phyloP scores from a whole-genome alignment of 2,797 vertebrate species.

The Sebastes trivittatus region DNA sequence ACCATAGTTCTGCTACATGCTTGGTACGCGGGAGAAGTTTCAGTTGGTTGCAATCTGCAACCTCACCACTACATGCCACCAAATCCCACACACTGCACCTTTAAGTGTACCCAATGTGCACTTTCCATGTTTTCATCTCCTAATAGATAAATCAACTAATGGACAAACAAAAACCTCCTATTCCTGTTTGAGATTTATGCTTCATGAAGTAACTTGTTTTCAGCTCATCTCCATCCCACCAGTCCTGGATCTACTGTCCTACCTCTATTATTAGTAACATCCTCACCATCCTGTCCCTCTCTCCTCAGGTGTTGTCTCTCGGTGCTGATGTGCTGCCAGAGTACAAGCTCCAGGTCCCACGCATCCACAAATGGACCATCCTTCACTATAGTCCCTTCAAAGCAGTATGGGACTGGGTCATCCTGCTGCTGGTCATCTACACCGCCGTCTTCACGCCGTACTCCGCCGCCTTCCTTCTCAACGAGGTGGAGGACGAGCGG shows the following conservation, averaged over 20 bases:
- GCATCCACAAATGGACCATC: slow-evolving; percentile 97
- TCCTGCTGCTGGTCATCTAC: slow-evolving; percentile 98
- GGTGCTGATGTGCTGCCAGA: slow-evolving; percentile 96
- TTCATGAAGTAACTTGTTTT: background rate
- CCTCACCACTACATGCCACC: too few relatives aligned
- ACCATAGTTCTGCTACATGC: too few relatives aligned
- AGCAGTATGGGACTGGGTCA: slow-evolving; percentile 99
- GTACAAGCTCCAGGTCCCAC: slow-evolving; percentile 96
- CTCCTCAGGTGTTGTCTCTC: slow-evolving; percentile 91
- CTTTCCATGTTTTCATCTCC: background rate
- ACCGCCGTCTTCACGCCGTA: slow-evolving; percentile 97
- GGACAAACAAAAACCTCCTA: background rate
- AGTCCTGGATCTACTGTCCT: background rate
- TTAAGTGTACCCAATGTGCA: background rate
- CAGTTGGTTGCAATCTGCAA: too few relatives aligned
- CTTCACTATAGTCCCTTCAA: slow-evolving; percentile 99
- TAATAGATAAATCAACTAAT: background rate
- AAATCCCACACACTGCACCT: too few relatives aligned
- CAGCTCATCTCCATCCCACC: background rate
- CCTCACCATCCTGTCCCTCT: background rate
- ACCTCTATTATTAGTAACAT: background rate
- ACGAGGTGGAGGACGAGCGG: slow-evolving; percentile 90
- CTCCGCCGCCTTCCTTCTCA: slow-evolving; percentile 96
- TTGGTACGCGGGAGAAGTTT: too few relatives aligned
- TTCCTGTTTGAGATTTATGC: background rate